Evolutionary conservation across 2,113 vertebrate genomes (phyloP).

Genomic region (Himantopus leucocephalus): DNA sequence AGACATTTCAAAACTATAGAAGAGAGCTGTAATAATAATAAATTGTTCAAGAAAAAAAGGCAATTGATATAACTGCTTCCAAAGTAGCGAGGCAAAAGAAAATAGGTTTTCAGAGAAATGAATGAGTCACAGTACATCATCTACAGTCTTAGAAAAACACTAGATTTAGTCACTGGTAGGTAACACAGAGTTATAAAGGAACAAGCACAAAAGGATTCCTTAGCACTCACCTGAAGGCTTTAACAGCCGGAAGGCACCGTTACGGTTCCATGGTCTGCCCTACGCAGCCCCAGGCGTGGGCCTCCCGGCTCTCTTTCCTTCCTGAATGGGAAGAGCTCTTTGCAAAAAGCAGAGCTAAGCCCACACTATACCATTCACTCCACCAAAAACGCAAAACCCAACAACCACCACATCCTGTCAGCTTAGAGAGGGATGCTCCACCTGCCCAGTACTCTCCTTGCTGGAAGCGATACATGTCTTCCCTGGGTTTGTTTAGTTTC

Average conservation of each 20-base stretch:
- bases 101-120: slow-evolving; percentile 1
- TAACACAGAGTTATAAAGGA: fast-evolving
- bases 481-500: neutral
- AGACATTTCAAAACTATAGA: slow-evolving; percentile 22
- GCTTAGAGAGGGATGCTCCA: neutral
- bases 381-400: neutral
- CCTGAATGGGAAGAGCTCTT: fast-evolving
- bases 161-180: neutral
- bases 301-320: neutral
- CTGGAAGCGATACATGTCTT: fast-evolving
- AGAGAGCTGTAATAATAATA: slow-evolving; percentile 34
- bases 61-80: slow-evolving; percentile 56
- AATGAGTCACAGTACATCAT: slow-evolving; percentile 24
- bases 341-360: neutral
- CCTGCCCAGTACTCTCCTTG: fast-evolving
- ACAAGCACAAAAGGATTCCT: neutral
- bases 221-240: neutral
- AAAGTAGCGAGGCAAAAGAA: neutral
- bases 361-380: fast-evolving
- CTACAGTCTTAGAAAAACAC: neutral
- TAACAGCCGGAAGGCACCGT: fast-evolving
- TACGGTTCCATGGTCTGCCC: fast-evolving
- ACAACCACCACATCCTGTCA: fast-evolving
- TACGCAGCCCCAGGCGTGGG: neutral
- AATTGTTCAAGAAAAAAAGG: slow-evolving; percentile 29